phyloP scores from a whole-genome alignment of 1,140 invertebrate genomes.

The Eulimnadia texana region DNA sequence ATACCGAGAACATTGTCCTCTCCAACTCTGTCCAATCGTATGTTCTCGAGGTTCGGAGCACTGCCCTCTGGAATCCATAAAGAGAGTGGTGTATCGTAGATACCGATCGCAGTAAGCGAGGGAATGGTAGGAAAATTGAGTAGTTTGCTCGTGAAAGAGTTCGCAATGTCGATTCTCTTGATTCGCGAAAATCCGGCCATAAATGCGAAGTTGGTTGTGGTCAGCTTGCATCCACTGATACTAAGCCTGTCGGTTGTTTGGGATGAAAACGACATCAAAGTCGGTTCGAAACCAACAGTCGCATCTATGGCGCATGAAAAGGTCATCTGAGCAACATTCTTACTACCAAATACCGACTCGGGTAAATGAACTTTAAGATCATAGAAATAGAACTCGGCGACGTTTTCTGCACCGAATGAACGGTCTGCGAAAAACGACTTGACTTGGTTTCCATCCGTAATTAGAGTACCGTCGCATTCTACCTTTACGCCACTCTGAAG shows the following conservation, averaged over 20 bases:
- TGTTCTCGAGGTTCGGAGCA: not conserved
- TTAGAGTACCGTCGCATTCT: not conserved
- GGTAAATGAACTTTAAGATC: not conserved
- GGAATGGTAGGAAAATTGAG: not conserved
- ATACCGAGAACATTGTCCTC: not conserved
- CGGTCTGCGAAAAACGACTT: not conserved
- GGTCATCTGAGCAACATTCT: not conserved
- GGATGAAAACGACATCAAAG: not conserved
- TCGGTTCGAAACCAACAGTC: not conserved
- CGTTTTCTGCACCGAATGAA: not conserved
- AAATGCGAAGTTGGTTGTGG: not conserved
- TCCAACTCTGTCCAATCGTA: not conserved
- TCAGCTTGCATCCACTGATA: not conserved
- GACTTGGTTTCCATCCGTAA: not conserved
- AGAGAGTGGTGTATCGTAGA: not conserved
- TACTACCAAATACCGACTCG: not conserved
- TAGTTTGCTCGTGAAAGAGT: not conserved
- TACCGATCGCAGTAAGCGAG: not conserved
- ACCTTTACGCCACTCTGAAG: not conserved
- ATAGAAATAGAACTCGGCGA: not conserved
- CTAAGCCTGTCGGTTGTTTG: not conserved
- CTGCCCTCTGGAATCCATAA: not conserved
- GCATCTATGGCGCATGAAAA: not conserved
- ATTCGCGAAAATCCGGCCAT: not conserved
- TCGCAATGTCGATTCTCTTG: not conserved